Evolutionary conservation across 2,113 vertebrate species (phyloP).

Genomic region (Cettia cetti): DNA sequence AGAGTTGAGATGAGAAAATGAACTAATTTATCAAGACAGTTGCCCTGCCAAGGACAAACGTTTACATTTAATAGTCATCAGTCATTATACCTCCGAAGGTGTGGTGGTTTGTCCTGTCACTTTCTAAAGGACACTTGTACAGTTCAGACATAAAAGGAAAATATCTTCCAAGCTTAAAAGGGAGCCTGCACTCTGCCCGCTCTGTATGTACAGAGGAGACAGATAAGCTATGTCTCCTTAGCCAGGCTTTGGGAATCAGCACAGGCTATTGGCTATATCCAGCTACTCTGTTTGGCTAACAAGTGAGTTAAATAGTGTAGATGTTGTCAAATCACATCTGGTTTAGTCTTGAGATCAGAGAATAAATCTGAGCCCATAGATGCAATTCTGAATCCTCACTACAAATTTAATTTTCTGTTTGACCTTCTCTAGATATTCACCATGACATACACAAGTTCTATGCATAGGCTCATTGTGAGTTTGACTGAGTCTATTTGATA

Average conservation of each 20-base stretch:
- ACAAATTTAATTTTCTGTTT: not conserved
- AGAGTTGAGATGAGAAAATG: slow-evolving; percentile 8
- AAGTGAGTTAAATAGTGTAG: not conserved
- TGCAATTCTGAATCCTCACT: not conserved
- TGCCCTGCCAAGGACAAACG: not conserved
- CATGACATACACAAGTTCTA: not conserved
- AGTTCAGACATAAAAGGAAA: not conserved
- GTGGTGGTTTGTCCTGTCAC: not conserved
- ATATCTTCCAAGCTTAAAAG: not conserved
- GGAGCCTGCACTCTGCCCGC: not conserved
- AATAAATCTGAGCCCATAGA: not conserved
- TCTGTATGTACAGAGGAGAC: not conserved
- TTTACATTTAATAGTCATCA: not conserved
- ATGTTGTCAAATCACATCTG: not conserved
- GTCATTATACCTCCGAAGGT: not conserved
- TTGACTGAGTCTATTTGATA: not conserved
- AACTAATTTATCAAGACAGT: not conserved
- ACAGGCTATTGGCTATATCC: not conserved
- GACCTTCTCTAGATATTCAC: not conserved
- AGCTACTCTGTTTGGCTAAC: not conserved
- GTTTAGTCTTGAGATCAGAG: not conserved
- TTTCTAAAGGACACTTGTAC: not conserved
- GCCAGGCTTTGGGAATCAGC: not conserved
- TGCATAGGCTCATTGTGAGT: not conserved
- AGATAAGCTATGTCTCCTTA: not conserved